A percentile compares a stretch with the other conserved stretches of the same genome.
These are phyloP conservation scores for Pedionomus torquatus DNA, from an alignment of 2,113 vertebrate genomes.

Conservation along the genomic window DNA sequence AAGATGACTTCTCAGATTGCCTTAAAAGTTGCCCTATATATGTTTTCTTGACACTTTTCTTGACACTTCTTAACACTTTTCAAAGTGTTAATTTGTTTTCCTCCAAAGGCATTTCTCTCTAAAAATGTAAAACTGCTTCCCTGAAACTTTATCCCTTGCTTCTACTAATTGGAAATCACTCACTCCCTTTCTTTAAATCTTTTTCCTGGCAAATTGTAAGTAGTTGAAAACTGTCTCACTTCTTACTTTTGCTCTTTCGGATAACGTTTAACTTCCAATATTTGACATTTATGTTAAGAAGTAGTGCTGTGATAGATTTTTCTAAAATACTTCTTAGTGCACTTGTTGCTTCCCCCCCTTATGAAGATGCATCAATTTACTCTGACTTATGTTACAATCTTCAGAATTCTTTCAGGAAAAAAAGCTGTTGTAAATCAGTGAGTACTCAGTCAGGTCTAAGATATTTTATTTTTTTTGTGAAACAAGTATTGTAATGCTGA, in stretches of 20 bases:
- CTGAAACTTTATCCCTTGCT: not conserved
- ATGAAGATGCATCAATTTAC: not conserved
- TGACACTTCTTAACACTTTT: no score
- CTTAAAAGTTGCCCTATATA: not conserved
- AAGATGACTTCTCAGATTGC: not conserved
- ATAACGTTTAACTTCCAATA: not conserved
- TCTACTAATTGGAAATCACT: not conserved
- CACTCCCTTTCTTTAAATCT: not conserved
- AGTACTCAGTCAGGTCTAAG: not conserved
- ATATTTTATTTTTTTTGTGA: not conserved
- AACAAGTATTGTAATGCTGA: not conserved
- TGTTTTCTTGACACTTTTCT: no score
- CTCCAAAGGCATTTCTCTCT: not conserved
- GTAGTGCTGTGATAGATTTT: not conserved
- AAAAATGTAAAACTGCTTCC: not conserved
- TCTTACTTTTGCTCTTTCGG: not conserved
- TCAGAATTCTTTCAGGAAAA: not conserved
- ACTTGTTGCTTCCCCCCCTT: not conserved
- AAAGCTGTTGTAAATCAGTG: not conserved
- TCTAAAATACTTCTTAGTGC: not conserved
- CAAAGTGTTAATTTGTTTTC: not conserved
- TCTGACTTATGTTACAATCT: not conserved
- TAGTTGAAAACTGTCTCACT: not conserved
- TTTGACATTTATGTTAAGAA: not conserved
- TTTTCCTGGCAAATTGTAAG: not conserved